Evolutionary conservation across 2,113 vertebrate genomes (phyloP), one percentile per base, ranked within the genome.

Genomic region (Notiomystis cincta): DNA sequence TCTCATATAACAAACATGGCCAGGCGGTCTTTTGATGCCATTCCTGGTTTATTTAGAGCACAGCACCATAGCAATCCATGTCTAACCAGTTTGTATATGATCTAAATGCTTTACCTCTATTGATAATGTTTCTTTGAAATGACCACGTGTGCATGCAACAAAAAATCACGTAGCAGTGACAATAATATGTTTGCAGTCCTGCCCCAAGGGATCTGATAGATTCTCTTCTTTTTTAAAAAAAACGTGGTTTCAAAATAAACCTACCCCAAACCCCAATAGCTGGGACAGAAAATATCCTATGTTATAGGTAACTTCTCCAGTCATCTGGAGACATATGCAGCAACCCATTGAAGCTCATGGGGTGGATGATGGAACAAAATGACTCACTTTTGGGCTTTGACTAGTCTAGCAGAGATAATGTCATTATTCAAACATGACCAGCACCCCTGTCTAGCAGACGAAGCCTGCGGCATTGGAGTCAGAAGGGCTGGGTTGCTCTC

Each of bases 371-470:
- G 53, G 84, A 89, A 93, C 37, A 84, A 89, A 84, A 38, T 91
- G 1, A 92, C 65, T 86, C 84, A 80, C 21, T 82, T 76, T 69
- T 61, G 50, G 71, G 27, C 42, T 94, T 80, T 92, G 85, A 71
- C 54, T 69, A 73, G 54, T 82, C 84, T 82, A 91, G 70, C 54
- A 89, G 81, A 96, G 87, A 88, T 94, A 88, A 73, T 54, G 51
- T 66, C 82, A 70, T 83, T 90, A 66, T 66, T 86, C 71, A 83
- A 90, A 89, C 75, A 92, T n/a, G 84, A 94, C 65, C 87, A 87
- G 65, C 48, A 66, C 28, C 79, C 64, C 89, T 81, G 62, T 85
- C 71, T 77, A 81, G 42, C 64, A 88, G 71, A 88, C 24, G 58
- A 95, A 66, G 58, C 79, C 87, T 82, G 82, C 1, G 4, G 71